phyloP scores from a whole-genome alignment of 2,113 vertebrate genomes.

The Rutilus rutilus region DNA sequence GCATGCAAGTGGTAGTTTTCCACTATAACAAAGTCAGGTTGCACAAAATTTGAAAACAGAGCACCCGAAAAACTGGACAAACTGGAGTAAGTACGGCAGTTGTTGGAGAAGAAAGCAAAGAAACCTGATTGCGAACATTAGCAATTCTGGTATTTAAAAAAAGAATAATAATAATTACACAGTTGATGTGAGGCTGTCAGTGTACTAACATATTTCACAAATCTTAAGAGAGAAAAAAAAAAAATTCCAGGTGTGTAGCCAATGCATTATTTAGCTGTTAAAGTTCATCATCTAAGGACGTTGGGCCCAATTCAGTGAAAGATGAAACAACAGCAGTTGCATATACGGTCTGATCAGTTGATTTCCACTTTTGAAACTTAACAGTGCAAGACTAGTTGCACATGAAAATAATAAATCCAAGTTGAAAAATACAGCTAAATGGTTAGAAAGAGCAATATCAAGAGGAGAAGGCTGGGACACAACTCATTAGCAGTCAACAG shows the following conservation, averaged over 20 bases:
- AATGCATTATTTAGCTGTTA: not conserved
- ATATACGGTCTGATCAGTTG: not conserved
- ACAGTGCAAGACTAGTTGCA: not conserved
- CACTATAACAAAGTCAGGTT: not conserved
- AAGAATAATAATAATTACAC: not conserved
- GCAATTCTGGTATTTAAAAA: not conserved
- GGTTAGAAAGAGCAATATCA: not conserved
- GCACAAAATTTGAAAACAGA: not conserved
- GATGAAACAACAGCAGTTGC: not conserved
- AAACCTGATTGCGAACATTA: not conserved
- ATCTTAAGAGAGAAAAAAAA: not conserved
- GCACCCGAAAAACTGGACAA: not conserved
- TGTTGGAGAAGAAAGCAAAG: not conserved
- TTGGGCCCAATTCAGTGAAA: not conserved
- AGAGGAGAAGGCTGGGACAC: not conserved
- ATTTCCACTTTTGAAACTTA: not conserved
- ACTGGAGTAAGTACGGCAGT: not conserved
- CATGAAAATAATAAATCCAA: not conserved
- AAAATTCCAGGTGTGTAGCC: not conserved
- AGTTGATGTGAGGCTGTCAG: not conserved
- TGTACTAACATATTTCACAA: not conserved
- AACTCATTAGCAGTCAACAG: not conserved
- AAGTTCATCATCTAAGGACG: not conserved
- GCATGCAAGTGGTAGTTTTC: not conserved
- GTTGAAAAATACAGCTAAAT: not conserved